These are phyloP conservation scores for Oryzias melastigma DNA, from an alignment of 2,113 vertebrate genomes.

Conservation along the genomic window DNA sequence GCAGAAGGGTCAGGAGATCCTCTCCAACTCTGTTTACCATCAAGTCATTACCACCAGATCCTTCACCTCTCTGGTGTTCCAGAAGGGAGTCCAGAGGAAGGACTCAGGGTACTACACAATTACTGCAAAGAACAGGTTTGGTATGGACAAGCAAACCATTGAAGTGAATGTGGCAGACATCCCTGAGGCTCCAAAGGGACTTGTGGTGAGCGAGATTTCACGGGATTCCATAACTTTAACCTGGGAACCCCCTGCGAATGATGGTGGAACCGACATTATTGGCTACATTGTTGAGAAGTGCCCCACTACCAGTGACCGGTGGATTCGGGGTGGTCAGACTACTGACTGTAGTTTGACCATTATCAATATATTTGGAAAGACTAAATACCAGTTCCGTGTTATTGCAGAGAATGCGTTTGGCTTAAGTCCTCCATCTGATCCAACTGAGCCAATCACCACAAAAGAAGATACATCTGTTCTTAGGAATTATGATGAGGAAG, in stretches of 20 bases:
- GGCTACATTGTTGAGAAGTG: constrained; percentile 96
- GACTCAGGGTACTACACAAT: constrained; percentile 96
- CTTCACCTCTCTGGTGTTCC: constrained; percentile 96
- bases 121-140: constrained; percentile 97
- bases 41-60: constrained; percentile 98
- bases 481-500: constrained; percentile 96
- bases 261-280: constrained; percentile 91
- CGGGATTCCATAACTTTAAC: constrained; percentile 93
- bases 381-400: constrained; percentile 95
- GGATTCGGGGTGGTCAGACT: constrained; percentile 94
- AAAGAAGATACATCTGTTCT: constrained; percentile 93
- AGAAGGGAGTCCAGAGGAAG: constrained; percentile 91
- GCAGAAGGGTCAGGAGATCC: constrained; percentile 98
- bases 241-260: constrained; percentile 90
- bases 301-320: constrained; percentile 89
- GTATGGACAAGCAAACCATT: constrained; percentile 95
- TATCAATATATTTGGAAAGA: constrained; percentile 94
- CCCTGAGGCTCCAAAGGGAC: constrained; percentile 89
- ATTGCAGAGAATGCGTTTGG: constrained; percentile 98
- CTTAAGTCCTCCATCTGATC: constrained; percentile 85
- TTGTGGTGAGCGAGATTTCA: constrained; percentile 87
- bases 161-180: constrained; percentile 96
- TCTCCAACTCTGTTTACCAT: constrained; percentile 90
- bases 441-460: constrained; percentile 90
- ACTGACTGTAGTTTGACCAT: constrained; percentile 88